Evolutionary conservation across 2,888 invertebrate genomes (phyloP), one percentile per base, ranked within the genome.

Genomic region (Digitonthophagus gazella): DNA sequence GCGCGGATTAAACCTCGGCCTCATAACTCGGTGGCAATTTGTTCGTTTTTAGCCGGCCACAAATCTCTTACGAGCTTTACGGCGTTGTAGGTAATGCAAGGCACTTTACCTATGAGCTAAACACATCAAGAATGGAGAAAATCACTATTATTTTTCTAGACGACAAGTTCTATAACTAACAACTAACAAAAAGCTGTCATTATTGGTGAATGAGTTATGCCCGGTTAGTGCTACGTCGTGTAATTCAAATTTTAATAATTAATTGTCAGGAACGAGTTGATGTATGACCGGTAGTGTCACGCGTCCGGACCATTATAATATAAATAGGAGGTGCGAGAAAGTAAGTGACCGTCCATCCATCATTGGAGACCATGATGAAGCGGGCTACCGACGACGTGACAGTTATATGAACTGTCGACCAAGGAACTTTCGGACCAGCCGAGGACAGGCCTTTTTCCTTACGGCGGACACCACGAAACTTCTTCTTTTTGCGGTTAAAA

Each of bases 361-460:
- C 72, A 74, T 71, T 70, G 72, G 69, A 72, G 76, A 75, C 73
- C 74, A 75, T 73, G 75, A 76, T 76, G 73, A 75, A 76, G 75
- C 71, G 72, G 72, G 71, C 71, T 69, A 72, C 71, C 70, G 70
- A 71, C 72, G 63, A 67, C 69, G 69, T 74, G 74, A 74, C 74
- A 74, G 75, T 72, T 75, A 74, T 74, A 74, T 74, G 74, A 74
- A 75, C 73, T 72, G 72, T 69, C 54, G 67, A 15, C 63, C 16
- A 22, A 14, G 11, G 15, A 22, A 20, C 61, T 61, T 61, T 19
- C 61, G 4, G 19, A 19, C 19, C 18, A 19, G 61, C 61, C 61
- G 61, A 19, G 18, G 61, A 61, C 18, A 20, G 61, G 18, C n/a
- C 18, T 61, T 61, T 20, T 61, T 61, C 16, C 20, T 61, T 61